Conservation (phyloP, 2,888 invertebrate genomes). For the Acanthacorydalis orientalis region DNA sequence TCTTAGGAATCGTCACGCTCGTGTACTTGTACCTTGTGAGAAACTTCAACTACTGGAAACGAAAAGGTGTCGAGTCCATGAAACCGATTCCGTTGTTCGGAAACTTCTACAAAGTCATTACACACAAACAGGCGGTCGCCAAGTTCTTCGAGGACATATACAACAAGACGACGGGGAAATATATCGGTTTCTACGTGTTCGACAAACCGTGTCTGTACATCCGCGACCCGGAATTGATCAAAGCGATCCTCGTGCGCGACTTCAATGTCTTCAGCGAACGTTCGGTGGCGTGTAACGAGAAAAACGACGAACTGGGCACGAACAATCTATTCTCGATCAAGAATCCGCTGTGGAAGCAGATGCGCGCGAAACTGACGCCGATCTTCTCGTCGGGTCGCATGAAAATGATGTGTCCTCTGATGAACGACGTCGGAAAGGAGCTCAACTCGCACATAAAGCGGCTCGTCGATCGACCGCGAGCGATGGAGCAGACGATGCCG, state of each 20-base stretch:
- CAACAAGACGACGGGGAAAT: slow-evolving; percentile 10
- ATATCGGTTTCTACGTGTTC: slow-evolving; percentile 30
- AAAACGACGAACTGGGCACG: slow-evolving; percentile 25
- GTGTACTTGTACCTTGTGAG: too few species aligned
- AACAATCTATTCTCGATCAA: slow-evolving; percentile 25
- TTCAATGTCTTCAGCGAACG: slow-evolving; percentile 30
- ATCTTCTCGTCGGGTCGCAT: slow-evolving; percentile 31
- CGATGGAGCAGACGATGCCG: slow-evolving; percentile 19
- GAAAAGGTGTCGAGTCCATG: slow-evolving; percentile 21
- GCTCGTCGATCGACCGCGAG: background rate
- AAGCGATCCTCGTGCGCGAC: slow-evolving; percentile 28
- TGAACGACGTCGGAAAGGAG: slow-evolving; percentile 17
- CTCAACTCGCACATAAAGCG: background rate
- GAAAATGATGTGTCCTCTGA: slow-evolving; percentile 25
- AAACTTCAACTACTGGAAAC: too few species aligned
- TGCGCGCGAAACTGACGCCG: slow-evolving; percentile 28
- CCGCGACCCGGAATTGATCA: slow-evolving; percentile 28
- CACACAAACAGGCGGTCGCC: slow-evolving; percentile 17
- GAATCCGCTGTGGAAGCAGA: slow-evolving; percentile 28
- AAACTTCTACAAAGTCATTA: slow-evolving; percentile 21
- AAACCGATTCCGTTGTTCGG: slow-evolving; percentile 25
- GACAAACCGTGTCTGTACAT: slow-evolving; percentile 29
- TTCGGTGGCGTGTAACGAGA: slow-evolving; percentile 22
- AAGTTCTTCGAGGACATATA: slow-evolving; percentile 23
- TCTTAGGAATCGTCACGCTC: too few species aligned